These are phyloP conservation scores for Stichopus horrens DNA, from an alignment of 53 echinoderm and acorn worm genomes.

Conservation along the genomic window DNA sequence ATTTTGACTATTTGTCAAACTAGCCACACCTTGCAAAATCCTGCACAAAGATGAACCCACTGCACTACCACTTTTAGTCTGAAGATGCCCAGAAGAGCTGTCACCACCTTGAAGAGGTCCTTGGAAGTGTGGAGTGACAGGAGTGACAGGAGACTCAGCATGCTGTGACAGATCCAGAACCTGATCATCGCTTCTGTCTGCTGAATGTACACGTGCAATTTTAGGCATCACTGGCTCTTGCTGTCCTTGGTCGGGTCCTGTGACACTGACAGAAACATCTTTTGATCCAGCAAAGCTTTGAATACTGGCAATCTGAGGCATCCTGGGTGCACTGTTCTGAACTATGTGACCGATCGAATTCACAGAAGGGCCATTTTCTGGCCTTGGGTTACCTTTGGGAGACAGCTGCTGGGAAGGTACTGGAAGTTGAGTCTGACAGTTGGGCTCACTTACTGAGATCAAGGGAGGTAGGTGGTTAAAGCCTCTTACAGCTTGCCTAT, in stretches of 20 bases:
- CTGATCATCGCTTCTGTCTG: not conserved
- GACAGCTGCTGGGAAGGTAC: not conserved
- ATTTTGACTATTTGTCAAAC: too few species aligned
- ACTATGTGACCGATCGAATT: not conserved
- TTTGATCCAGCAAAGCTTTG: not conserved
- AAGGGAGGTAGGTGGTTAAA: not conserved
- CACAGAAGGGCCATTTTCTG: not conserved
- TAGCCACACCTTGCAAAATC: too few species aligned
- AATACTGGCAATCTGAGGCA: slow-evolving; percentile 4
- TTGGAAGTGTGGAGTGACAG: not conserved
- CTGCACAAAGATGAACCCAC: too few species aligned
- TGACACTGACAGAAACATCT: not conserved
- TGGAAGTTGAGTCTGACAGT: not conserved
- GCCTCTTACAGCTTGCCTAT: not conserved
- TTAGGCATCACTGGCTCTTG: slow-evolving; percentile 41
- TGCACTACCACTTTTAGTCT: too few species aligned
- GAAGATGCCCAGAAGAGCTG: too few species aligned
- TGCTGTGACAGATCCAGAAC: not conserved
- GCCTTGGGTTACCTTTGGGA: not conserved
- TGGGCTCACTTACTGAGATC: not conserved
- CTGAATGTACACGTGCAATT: slow-evolving; percentile 21
- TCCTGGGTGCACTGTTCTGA: not conserved
- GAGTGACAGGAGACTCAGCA: not conserved
- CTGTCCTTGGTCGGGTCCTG: not conserved
- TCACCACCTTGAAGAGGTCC: too few species aligned